Evolutionary conservation across 2,113 vertebrate species (phyloP).

Genomic region (Carettochelys insculpta): DNA sequence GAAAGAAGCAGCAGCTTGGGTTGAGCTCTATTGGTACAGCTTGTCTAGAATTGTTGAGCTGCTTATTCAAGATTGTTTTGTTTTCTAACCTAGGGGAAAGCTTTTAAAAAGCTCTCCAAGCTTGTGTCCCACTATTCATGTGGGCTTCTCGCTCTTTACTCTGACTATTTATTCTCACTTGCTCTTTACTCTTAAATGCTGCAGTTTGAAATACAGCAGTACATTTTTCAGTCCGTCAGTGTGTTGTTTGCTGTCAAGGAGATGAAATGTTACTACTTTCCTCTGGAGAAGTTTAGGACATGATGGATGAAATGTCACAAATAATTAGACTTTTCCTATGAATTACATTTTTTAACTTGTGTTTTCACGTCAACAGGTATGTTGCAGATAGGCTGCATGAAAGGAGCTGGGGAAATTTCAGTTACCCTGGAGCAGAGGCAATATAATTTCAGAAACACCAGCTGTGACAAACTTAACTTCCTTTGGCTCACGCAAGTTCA

Average conservation of each 20-base stretch:
- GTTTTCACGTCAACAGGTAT: slow-evolving; percentile 67
- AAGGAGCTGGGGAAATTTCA: slow-evolving; percentile 57
- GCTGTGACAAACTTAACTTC: slow-evolving; percentile 27
- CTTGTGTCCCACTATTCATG: slow-evolving; percentile 56
- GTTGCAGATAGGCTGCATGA: slow-evolving; percentile 51
- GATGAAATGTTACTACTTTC: slow-evolving; percentile 70
- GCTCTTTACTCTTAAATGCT: slow-evolving; percentile 68
- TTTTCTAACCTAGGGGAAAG: slow-evolving; percentile 50
- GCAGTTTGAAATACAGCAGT: slow-evolving; percentile 68
- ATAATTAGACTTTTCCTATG: slow-evolving; percentile 74
- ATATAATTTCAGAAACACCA: slow-evolving; percentile 31
- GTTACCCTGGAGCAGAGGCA: slow-evolving; percentile 34
- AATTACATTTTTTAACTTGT: slow-evolving; percentile 70
- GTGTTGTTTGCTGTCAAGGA: slow-evolving; percentile 75
- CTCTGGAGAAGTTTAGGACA: slow-evolving; percentile 71
- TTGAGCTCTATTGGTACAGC: not conserved
- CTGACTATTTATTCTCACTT: slow-evolving; percentile 72
- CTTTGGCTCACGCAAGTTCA: not conserved
- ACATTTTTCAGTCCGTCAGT: slow-evolving; percentile 70
- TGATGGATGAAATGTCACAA: slow-evolving; percentile 76
- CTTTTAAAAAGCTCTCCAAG: slow-evolving; percentile 58
- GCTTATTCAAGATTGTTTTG: slow-evolving; percentile 41
- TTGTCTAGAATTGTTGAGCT: not conserved
- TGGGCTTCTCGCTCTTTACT: slow-evolving; percentile 68
- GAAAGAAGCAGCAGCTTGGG: not conserved